Conservation (phyloP, 2,797 vertebrate genomes). For the Serranus cabrilla region DNA sequence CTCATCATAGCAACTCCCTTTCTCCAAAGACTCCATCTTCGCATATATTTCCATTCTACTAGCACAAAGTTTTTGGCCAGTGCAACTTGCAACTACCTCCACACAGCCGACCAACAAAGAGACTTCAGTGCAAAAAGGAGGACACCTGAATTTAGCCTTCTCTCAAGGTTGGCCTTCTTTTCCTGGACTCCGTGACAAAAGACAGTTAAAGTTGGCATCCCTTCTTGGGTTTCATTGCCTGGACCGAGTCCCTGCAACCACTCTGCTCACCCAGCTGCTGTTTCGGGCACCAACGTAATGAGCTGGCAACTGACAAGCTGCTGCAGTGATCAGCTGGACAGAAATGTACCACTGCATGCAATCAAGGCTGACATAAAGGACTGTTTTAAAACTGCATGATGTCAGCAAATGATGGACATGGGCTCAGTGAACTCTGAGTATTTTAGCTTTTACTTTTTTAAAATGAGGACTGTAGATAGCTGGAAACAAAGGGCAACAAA, state of each 20-base stretch:
- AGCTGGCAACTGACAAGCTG: constrained; percentile 62
- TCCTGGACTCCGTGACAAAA: constrained; percentile 15
- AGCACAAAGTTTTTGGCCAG: constrained; percentile 33
- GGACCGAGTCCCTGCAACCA: constrained; percentile 32
- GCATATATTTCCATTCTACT: constrained; percentile 54
- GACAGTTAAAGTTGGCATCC: not conserved
- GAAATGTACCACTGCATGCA: constrained; percentile 33
- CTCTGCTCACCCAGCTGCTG: constrained; percentile 37
- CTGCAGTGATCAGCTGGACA: constrained; percentile 60
- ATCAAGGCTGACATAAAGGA: constrained; percentile 7
- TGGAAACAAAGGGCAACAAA: not conserved
- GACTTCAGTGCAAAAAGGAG: constrained; percentile 27
- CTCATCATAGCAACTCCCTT: constrained; percentile 62
- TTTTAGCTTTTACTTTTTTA: not conserved
- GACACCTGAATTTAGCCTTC: constrained; percentile 5
- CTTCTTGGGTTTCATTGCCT: constrained; percentile 29
- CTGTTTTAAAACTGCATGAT: constrained; percentile 15
- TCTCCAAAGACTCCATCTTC: constrained; percentile 72
- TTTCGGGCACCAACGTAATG: constrained; percentile 22
- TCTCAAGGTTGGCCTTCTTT: constrained; percentile 4
- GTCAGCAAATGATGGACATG: constrained; percentile 9
- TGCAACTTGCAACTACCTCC: constrained; percentile 67
- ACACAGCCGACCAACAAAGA: constrained; percentile 55
- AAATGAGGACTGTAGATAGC: not conserved
- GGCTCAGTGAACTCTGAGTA: constrained; percentile 6